Conservation (phyloP, 2,888 invertebrate species). For the Pristionchus mayeri region DNA sequence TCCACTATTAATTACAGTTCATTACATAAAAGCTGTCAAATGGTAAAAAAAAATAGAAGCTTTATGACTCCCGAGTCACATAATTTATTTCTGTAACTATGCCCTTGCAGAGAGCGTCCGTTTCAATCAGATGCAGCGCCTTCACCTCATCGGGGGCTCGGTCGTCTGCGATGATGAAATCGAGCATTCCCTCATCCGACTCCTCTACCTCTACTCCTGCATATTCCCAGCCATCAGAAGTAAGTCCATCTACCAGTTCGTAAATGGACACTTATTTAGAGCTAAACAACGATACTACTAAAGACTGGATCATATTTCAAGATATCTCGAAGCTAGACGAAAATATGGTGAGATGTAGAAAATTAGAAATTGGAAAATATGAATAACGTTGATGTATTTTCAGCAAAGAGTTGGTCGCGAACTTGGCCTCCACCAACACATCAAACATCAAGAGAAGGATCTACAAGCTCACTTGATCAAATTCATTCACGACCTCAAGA, state of each 20-base stretch:
- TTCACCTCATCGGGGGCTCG: conserved; percentile 35
- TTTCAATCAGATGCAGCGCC: conserved; percentile 47
- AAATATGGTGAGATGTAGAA: neutral
- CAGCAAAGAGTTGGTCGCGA: neutral
- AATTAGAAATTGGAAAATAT: too few species aligned
- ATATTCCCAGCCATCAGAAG: conserved; percentile 25
- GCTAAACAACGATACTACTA: neutral
- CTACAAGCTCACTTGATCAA: neutral
- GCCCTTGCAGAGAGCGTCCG: neutral
- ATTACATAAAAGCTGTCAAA: too few species aligned
- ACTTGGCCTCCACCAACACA: neutral
- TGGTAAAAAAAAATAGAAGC: too few species aligned
- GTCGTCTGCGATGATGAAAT: conserved; percentile 25
- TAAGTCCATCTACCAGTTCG: neutral
- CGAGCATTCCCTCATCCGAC: conserved; percentile 6
- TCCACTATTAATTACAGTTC: too few species aligned
- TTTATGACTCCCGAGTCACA: too few species aligned
- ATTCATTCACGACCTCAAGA: conserved; percentile 2
- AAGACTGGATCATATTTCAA: neutral
- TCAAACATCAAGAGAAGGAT: neutral
- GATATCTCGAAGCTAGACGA: conserved; percentile 21
- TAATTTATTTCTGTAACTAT: neutral
- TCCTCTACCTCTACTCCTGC: conserved; percentile 45
- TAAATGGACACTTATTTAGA: neutral
- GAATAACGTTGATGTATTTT: neutral